These are phyloP conservation scores for Pantherophis alleghaniensis DNA, from an alignment of 2,797 vertebrate genomes.

Conservation along the genomic window DNA sequence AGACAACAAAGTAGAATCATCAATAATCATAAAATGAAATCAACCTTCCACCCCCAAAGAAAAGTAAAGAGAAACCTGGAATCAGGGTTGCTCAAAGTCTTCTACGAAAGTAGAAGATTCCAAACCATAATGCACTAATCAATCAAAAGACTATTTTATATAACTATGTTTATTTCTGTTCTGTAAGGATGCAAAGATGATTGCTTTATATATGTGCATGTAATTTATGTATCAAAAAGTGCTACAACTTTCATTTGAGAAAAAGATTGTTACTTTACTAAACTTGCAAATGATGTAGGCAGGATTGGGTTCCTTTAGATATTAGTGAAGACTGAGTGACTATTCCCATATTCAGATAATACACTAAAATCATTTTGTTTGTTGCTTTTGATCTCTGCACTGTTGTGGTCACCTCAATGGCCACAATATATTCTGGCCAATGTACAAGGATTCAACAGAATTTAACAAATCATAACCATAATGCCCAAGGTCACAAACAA, in stretches of 20 bases:
- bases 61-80: neutral
- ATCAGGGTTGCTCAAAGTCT: neutral
- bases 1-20: conserved; percentile 52
- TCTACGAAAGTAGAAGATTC: conserved; percentile 3
- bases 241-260: neutral
- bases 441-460: neutral
- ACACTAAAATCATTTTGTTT: neutral
- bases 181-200: neutral
- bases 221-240: conserved; percentile 2
- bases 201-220: neutral
- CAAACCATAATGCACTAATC: neutral
- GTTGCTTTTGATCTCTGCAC: neutral
- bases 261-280: neutral
- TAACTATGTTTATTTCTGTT: neutral
- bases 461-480: neutral
- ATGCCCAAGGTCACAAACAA: neutral
- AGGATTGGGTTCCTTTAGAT: neutral
- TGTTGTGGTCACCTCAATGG: neutral
- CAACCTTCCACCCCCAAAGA: conserved; percentile 33
- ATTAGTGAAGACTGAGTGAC: neutral
- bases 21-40: conserved; percentile 63
- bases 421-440: neutral
- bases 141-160: rapidly evolving
- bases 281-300: too few species aligned
- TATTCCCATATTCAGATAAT: neutral